Percentiles rank a stretch among this genome's conserved stretches.
Conservation (phyloP, 2,113 vertebrate genomes). For the Carettochelys insculpta region DNA sequence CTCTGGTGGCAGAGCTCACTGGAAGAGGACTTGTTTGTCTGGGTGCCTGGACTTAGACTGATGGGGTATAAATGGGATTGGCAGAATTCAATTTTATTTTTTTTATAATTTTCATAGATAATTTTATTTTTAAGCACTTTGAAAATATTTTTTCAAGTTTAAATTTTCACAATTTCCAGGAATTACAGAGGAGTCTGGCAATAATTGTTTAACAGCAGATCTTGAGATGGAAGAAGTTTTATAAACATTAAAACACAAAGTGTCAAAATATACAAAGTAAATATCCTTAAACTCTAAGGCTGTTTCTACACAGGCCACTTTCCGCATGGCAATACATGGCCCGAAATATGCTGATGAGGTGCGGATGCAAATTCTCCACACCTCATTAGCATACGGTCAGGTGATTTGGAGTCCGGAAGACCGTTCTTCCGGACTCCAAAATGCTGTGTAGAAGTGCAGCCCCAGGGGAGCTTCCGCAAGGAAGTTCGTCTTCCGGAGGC, state of each 20-base stretch:
- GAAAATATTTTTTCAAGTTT: not conserved
- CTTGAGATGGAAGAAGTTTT: not conserved
- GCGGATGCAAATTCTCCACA: no score
- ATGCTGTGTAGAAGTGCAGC: no score
- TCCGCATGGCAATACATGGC: no score
- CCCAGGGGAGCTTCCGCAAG: no score
- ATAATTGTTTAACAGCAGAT: not conserved
- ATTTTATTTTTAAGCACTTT: not conserved
- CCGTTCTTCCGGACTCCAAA: no score
- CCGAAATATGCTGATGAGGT: no score
- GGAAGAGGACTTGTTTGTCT: not conserved
- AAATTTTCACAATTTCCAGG: not conserved
- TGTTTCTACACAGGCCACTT: no score
- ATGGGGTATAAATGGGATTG: not conserved
- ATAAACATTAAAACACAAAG: not conserved
- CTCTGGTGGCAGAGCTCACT: not conserved
- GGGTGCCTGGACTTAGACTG: not conserved
- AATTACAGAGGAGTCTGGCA: not conserved
- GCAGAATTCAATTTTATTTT: no score
- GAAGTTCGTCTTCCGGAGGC: no score
- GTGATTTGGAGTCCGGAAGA: no score
- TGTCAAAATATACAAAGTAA: not conserved
- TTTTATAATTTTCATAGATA: not conserved
- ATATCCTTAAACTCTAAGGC: not conserved
- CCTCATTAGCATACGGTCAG: no score